A percentile compares a stretch with the other conserved stretches of the same genome.
Evolutionary conservation across 2,888 invertebrate genomes (phyloP).

Genomic region (Acanthosepion esculentum): DNA sequence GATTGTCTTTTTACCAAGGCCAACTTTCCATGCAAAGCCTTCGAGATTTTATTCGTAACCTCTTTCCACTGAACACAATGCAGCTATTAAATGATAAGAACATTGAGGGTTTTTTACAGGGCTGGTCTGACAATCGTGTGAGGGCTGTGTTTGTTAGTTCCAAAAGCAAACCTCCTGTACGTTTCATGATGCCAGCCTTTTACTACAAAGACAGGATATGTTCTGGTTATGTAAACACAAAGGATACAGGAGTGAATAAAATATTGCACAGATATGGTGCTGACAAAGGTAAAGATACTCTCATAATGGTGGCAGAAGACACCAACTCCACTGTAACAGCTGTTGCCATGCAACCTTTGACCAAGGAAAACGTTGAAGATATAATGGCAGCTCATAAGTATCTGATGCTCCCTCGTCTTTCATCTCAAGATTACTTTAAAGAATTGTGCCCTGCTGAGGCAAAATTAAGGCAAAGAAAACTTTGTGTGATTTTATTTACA

Average conservation of each 20-base stretch:
- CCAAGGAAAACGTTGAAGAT: conserved; percentile 89
- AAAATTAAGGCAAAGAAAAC: conserved; percentile 68
- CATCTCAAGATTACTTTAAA: conserved; percentile 89
- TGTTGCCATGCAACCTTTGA: conserved; percentile 86
- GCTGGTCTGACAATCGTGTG: conserved; percentile 94
- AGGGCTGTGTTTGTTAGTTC: conserved; percentile 86
- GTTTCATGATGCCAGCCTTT: conserved; percentile 91
- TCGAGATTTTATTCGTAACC: conserved; percentile 85
- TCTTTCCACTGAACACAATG: conserved; percentile 81
- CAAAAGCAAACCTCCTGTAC: conserved; percentile 83
- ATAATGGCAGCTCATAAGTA: conserved; percentile 91
- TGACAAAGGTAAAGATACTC: conserved; percentile 52
- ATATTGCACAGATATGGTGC: background rate
- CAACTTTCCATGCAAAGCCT: conserved; percentile 85
- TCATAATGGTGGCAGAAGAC: background rate
- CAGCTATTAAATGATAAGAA: conserved; percentile 78
- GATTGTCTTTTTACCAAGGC: conserved; percentile 87
- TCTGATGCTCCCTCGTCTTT: conserved; percentile 89
- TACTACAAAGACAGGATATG: conserved; percentile 88
- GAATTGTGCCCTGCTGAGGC: conserved; percentile 85
- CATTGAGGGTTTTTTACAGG: conserved; percentile 84
- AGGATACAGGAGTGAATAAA: background rate
- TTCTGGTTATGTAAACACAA: conserved; percentile 80
- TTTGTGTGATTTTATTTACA: conserved; percentile 88
- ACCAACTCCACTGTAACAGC: conserved; percentile 50